phyloP scores from a whole-genome alignment of 2,888 invertebrate species.

The Cheilosia variabilis region DNA sequence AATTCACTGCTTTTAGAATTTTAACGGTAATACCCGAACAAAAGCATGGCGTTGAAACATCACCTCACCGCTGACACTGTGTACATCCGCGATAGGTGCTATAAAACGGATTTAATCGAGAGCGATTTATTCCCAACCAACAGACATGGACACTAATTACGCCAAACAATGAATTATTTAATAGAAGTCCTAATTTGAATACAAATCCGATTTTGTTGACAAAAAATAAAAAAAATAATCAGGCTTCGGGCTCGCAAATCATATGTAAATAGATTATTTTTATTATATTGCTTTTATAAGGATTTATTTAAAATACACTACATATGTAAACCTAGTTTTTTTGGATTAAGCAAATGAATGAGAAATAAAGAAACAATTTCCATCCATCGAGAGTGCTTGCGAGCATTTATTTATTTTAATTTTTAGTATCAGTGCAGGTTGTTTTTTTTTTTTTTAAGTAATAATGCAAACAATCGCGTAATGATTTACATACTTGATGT shows the following conservation, averaged over 20 bases:
- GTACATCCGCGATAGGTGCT: not conserved
- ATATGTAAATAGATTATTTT: not conserved
- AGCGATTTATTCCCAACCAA: constrained; percentile 8
- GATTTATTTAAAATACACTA: too few species aligned
- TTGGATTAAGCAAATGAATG: too few species aligned
- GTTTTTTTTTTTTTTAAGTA: too few species aligned
- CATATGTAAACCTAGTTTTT: too few species aligned
- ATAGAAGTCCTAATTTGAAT: constrained; percentile 3
- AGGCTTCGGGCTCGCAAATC: not conserved
- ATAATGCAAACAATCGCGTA: too few species aligned
- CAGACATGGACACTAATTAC: not conserved
- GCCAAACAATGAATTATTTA: constrained; percentile 16
- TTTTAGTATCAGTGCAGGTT: too few species aligned
- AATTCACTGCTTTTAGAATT: not conserved
- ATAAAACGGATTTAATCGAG: constrained; percentile 6
- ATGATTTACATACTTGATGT: too few species aligned
- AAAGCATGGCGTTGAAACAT: not conserved
- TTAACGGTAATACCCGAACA: not conserved
- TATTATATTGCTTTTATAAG: not conserved
- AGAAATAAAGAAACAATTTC: too few species aligned
- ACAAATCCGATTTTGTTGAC: not conserved
- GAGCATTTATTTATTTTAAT: too few species aligned
- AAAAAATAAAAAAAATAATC: not conserved
- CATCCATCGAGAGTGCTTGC: too few species aligned
- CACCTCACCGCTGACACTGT: not conserved